Evolutionary conservation across 2,113 vertebrate genomes (phyloP).

Genomic region (Galbula dea): DNA sequence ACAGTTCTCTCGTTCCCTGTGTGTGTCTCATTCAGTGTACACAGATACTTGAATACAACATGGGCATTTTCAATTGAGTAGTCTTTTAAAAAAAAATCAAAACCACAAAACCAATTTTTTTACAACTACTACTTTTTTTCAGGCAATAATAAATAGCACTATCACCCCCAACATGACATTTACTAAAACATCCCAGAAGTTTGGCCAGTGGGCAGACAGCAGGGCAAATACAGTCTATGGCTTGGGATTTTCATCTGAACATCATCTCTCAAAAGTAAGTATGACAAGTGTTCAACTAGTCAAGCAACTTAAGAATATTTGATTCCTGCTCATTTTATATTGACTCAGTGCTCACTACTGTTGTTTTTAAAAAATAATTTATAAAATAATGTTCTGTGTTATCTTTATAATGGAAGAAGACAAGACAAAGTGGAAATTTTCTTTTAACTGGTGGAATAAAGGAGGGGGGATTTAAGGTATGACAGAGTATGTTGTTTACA

Average conservation of each 20-base stretch:
- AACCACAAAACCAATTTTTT: fast-evolving
- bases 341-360: neutral
- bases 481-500: neutral
- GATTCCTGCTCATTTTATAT: fast-evolving
- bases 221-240: slow-evolving; percentile 98
- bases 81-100: neutral
- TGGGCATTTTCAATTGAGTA: neutral
- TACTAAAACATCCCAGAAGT: slow-evolving; percentile 99
- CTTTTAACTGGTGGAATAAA: neutral
- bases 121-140: slow-evolving; percentile 55
- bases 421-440: neutral
- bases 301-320: neutral
- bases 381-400: neutral
- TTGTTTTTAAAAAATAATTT: neutral
- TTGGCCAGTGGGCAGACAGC: slow-evolving; percentile 98
- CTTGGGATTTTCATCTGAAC: slow-evolving; percentile 97
- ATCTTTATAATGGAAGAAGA: neutral
- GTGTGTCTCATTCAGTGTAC: neutral
- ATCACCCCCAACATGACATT: slow-evolving; percentile 99
- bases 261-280: slow-evolving; percentile 95
- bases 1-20: neutral
- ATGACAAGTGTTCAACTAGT: neutral
- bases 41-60: neutral
- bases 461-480: neutral
- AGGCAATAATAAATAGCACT: slow-evolving; percentile 99